Evolutionary conservation across 2,888 invertebrate genomes (phyloP).

Genomic region (Sisyra terminalis): DNA sequence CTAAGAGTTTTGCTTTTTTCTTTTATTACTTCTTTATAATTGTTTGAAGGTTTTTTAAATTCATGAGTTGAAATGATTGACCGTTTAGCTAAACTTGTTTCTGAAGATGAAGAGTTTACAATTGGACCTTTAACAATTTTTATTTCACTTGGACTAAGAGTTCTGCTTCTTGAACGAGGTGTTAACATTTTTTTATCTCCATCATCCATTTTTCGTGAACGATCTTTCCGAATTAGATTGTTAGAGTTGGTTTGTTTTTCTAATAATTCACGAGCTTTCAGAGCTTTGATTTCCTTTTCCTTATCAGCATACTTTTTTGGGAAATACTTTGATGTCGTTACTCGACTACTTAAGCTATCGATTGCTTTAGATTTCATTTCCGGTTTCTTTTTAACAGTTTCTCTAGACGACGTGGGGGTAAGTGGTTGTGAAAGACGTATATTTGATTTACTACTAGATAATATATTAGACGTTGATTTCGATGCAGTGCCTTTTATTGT

Average conservation of each 20-base stretch:
- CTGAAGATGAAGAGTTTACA: background rate
- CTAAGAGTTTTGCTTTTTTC: background rate
- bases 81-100: background rate
- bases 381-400: no score
- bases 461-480: no score
- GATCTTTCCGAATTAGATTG: slow-evolving; percentile 7
- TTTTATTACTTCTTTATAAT: background rate
- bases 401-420: no score
- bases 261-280: slow-evolving; percentile 14
- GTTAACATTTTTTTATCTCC: background rate
- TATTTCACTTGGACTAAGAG: slow-evolving; percentile 13
- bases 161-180: slow-evolving; percentile 7
- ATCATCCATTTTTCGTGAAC: background rate
- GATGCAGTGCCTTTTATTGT: no score
- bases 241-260: slow-evolving; percentile 17
- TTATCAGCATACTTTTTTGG: slow-evolving; percentile 14
- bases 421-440: no score
- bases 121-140: slow-evolving; percentile 9
- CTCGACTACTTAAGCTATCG: slow-evolving; percentile 16
- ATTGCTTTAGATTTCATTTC: background rate
- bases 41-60: no score
- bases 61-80: no score
- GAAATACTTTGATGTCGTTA: slow-evolving; percentile 23
- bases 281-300: slow-evolving; percentile 17
- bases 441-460: no score